Conservation (phyloP, 2,888 invertebrate species). For the Eilema griseolum region DNA sequence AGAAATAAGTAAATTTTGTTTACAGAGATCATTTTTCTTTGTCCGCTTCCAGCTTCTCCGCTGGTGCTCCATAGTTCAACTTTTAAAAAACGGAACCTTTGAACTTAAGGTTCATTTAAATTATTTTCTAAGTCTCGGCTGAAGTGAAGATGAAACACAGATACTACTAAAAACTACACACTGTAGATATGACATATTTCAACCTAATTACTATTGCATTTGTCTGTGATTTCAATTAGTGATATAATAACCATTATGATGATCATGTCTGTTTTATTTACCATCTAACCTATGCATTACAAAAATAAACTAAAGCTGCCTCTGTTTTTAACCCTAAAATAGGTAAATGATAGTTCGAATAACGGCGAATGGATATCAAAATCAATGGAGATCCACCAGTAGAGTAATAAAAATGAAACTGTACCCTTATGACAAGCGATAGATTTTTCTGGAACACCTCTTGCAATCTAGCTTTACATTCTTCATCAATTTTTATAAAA, state of each 20-base stretch:
- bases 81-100: too few species aligned
- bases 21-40: too few species aligned
- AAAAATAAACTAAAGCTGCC: not conserved
- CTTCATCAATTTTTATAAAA: conserved; percentile 50
- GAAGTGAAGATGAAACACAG: not conserved
- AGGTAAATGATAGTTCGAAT: not conserved
- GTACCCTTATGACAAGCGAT: conserved; percentile 71
- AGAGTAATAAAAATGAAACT: not conserved
- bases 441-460: conserved; percentile 63
- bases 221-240: not conserved
- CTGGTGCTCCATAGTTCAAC: not conserved
- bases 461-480: conserved; percentile 63
- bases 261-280: not conserved
- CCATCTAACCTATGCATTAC: not conserved
- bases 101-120: too few species aligned
- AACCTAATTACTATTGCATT: not conserved
- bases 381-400: not conserved
- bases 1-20: too few species aligned
- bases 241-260: not conserved
- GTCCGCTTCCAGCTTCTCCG: too few species aligned
- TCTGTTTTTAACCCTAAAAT: too few species aligned
- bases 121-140: too few species aligned
- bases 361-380: not conserved
- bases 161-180: not conserved
- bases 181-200: not conserved